A percentile compares a stretch with the other conserved stretches of the same genome.
phyloP scores from a whole-genome alignment of 1,140 invertebrate species.

The Sipha flava region DNA sequence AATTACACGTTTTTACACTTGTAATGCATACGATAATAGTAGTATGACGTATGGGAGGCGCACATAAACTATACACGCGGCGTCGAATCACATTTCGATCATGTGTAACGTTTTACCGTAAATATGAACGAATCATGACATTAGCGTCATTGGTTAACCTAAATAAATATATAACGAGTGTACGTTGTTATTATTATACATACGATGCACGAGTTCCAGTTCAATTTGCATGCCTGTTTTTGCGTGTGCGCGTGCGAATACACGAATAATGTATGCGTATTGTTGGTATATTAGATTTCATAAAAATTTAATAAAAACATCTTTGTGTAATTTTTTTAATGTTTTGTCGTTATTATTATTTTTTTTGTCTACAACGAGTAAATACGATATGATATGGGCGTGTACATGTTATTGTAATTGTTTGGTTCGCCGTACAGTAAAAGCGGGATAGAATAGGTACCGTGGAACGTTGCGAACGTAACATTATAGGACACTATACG shows the following conservation, averaged over 20 bases:
- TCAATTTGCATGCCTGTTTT: neutral
- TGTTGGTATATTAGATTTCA: neutral
- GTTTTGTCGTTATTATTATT: too few species aligned
- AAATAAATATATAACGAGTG: neutral
- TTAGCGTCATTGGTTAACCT: neutral
- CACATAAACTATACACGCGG: neutral
- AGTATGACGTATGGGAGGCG: neutral
- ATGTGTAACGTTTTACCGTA: slow-evolving; percentile 3
- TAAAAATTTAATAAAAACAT: neutral
- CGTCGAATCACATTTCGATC: neutral
- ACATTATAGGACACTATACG: neutral
- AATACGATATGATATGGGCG: neutral
- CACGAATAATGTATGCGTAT: neutral
- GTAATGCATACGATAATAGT: too few species aligned
- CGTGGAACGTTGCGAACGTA: too few species aligned
- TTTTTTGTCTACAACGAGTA: neutral
- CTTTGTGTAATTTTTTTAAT: neutral
- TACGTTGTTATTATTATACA: neutral
- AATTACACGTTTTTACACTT: too few species aligned
- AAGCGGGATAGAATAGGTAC: neutral
- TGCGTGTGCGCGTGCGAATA: neutral
- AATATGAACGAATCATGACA: neutral
- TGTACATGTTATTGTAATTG: neutral
- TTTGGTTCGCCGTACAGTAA: neutral
- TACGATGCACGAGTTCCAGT: neutral